Evolutionary conservation across 2,888 invertebrate species (phyloP).

Genomic region (Coelopa pilipes): DNA sequence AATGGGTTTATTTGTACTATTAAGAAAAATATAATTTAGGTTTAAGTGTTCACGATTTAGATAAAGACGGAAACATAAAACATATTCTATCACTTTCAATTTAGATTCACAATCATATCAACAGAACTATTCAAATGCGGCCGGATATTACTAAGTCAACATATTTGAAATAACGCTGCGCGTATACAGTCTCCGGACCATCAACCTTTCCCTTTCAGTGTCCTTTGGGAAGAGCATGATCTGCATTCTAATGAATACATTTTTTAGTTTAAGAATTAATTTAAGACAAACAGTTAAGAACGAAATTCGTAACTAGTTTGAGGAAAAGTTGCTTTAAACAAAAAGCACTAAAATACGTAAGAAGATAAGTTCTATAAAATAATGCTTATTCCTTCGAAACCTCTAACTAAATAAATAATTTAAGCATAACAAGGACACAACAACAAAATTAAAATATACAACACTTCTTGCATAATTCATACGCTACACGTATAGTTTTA

Average conservation of each 20-base stretch:
- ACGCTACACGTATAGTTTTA: slow-evolving; percentile 45
- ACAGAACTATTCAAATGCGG: slow-evolving; percentile 65
- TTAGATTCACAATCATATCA: slow-evolving; percentile 65
- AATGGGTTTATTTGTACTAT: too few species aligned
- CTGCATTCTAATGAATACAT: slow-evolving; percentile 20
- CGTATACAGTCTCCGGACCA: slow-evolving; percentile 43
- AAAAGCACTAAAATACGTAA: background rate
- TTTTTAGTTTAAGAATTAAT: slow-evolving; percentile 18
- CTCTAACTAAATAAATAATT: slow-evolving; percentile 6
- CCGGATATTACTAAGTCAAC: slow-evolving; percentile 62
- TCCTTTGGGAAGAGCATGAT: slow-evolving; percentile 3
- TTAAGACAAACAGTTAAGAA: background rate
- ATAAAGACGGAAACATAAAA: background rate
- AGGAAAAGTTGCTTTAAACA: background rate
- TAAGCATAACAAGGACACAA: slow-evolving; percentile 4
- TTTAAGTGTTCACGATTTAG: too few species aligned
- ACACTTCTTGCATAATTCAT: slow-evolving; percentile 27
- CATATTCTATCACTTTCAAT: slow-evolving; percentile 24
- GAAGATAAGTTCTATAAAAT: background rate
- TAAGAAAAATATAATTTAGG: too few species aligned
- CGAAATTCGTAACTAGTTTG: slow-evolving; percentile 40
- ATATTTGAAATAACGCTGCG: slow-evolving; percentile 50
- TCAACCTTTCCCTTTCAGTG: slow-evolving; percentile 17
- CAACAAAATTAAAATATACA: slow-evolving; percentile 10
- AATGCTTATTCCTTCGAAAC: background rate